Evolutionary conservation across 37 sponge, comb jelly and placozoan species (phyloP).

Genomic region (Halichondria panicea): DNA sequence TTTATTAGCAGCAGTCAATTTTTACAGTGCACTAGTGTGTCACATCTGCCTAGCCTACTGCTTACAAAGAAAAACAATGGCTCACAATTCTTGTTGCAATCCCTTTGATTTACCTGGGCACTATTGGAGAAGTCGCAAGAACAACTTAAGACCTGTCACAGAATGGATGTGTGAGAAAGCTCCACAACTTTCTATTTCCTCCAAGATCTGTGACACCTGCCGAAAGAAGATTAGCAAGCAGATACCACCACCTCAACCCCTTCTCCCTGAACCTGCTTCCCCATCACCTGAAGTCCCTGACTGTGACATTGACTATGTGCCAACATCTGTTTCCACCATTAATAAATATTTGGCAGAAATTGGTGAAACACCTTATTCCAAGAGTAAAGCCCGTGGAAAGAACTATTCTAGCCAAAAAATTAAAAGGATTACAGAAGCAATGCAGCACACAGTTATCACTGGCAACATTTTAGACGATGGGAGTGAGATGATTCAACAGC

Average conservation of each 20-base stretch:
- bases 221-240: background rate
- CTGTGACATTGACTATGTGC: background rate
- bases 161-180: background rate
- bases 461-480: background rate
- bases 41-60: no score
- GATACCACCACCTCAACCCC: background rate
- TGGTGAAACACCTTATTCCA: slow-evolving; percentile 11
- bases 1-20: no score
- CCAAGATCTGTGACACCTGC: background rate
- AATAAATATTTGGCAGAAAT: slow-evolving; percentile 4
- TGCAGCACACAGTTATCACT: slow-evolving; percentile 8
- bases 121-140: background rate
- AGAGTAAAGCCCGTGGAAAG: background rate
- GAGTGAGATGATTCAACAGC: slow-evolving; percentile 23
- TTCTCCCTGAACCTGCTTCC: background rate
- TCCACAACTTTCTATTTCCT: background rate
- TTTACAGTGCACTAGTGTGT: no score
- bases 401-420: slow-evolving; percentile 7
- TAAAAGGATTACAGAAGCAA: slow-evolving; percentile 5
- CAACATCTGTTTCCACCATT: slow-evolving; percentile 6
- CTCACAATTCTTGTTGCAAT: background rate
- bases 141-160: background rate
- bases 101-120: slow-evolving; percentile 6
- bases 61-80: no score
- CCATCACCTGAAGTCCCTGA: background rate